phyloP scores from a whole-genome alignment of 2,888 invertebrate genomes.

The Tetramorium bicarinatum region DNA sequence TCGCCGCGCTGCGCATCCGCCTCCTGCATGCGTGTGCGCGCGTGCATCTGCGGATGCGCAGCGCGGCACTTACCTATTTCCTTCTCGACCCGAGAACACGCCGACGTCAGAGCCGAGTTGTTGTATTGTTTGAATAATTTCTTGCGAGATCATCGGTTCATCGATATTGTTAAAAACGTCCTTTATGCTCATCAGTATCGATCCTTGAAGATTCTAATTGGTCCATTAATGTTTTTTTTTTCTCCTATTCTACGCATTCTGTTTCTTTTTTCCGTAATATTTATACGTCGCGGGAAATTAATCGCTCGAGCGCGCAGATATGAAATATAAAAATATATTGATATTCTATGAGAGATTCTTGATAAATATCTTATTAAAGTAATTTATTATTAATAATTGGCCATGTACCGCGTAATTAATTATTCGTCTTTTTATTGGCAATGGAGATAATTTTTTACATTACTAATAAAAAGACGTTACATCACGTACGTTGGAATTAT shows the following conservation, averaged over 20 bases:
- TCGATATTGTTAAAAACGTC: not conserved
- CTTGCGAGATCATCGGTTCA: conserved; percentile 57
- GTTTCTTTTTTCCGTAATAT: not conserved
- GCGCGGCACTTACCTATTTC: conserved; percentile 61
- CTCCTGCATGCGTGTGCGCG: not conserved
- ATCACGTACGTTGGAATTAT: not conserved
- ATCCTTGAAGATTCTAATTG: not conserved
- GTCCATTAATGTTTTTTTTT: not conserved
- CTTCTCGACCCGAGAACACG: conserved; percentile 57
- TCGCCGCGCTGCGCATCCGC: not conserved
- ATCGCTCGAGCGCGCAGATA: not conserved
- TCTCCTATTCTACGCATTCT: not conserved
- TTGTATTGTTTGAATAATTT: conserved; percentile 68
- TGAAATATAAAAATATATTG: not conserved
- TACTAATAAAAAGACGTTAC: not conserved
- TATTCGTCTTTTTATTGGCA: not conserved
- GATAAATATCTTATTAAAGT: conserved; percentile 9
- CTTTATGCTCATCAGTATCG: not conserved
- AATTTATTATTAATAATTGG: not conserved
- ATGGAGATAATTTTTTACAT: no score
- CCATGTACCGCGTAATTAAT: no score
- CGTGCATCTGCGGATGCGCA: conserved; percentile 11
- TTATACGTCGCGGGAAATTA: not conserved
- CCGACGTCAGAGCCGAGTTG: conserved; percentile 56
- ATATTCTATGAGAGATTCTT: not conserved